These are phyloP conservation scores for Stomatorhinus ivindoensis DNA, from an alignment of 2,113 vertebrate species.

Conservation along the genomic window DNA sequence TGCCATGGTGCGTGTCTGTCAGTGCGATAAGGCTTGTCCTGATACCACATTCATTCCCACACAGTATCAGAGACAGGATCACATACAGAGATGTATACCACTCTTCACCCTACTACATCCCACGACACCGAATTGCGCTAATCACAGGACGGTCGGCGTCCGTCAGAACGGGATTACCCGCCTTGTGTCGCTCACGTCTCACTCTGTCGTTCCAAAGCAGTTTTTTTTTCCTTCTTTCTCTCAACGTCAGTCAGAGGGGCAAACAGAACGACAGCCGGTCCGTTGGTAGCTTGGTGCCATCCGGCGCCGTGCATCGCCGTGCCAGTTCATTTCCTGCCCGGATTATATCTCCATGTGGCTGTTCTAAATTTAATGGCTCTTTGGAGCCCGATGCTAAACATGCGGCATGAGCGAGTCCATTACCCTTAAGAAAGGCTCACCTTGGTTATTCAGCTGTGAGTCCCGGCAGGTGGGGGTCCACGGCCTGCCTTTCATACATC, in stretches of 20 bases:
- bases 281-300: not conserved
- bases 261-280: constrained; percentile 14
- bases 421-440: not conserved
- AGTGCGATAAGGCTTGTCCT: not conserved
- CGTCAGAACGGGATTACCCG: not conserved
- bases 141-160: not conserved
- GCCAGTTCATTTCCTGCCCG: constrained; percentile 14
- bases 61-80: not conserved
- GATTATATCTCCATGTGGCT: constrained; percentile 11
- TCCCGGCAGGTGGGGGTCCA: not conserved
- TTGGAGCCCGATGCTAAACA: not conserved
- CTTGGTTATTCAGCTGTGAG: not conserved
- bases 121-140: not conserved
- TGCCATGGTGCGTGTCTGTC: not conserved
- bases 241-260: not conserved
- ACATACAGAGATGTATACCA: not conserved
- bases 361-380: constrained; percentile 16
- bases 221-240: not conserved
- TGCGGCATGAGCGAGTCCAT: not conserved
- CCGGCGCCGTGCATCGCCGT: not conserved
- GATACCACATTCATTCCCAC: not conserved
- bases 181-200: not conserved
- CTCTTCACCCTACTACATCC: not conserved
- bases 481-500: not conserved
- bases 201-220: not conserved